Base-by-base conservation (phyloP, 1,140 invertebrate genomes). In the Panonychus citri region DNA sequence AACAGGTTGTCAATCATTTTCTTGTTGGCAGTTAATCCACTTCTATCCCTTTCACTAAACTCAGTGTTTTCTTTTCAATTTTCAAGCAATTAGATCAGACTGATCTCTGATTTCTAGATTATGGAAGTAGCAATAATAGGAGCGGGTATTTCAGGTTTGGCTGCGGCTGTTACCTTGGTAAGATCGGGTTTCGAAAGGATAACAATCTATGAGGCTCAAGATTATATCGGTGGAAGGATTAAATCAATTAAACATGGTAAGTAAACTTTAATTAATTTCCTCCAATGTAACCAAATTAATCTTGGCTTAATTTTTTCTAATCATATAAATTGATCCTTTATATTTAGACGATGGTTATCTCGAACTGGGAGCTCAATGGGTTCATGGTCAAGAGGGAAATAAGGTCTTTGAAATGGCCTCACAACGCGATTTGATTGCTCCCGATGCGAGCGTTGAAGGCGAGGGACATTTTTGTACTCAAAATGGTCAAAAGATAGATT, bases 361-460 rank as follows among this genome's bases (percentile, higher is more conserved):
- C 8, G 73, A 75, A 61, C 37, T 73, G 3, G 73, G 73, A 37
- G 73, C 71, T 10, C 71, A 73, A 59, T 75, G 71, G 68, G 66
- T 74, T 50, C 73, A 75, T 61, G 73, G 73, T 17, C 63, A 67
- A 56, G 50, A 64, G 43, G 63, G 55, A 3, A 71, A 71, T 59
- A 50, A 62, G 21, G 59, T 67, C 8, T 66, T 61, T 42, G 40
- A 65, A 70, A 71, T 88, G 56, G 85, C 85, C 0, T 81, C 84
- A 68, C 76, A 48, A 25, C 17, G 54, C 12, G 42, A 59, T 50
- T 42, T 65, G 8, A 43, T 65, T n/a, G 34, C 52, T 5, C 30
- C 53, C 15, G 59, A 62, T 28, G 43, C 13, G 19, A 51, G 49
- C 49, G 15, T 50, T 28, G 63, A 65, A 61, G 61, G 62, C 10